Base-by-base conservation (phyloP, 2,888 invertebrate genomes). In the Nomada goodeniana region DNA sequence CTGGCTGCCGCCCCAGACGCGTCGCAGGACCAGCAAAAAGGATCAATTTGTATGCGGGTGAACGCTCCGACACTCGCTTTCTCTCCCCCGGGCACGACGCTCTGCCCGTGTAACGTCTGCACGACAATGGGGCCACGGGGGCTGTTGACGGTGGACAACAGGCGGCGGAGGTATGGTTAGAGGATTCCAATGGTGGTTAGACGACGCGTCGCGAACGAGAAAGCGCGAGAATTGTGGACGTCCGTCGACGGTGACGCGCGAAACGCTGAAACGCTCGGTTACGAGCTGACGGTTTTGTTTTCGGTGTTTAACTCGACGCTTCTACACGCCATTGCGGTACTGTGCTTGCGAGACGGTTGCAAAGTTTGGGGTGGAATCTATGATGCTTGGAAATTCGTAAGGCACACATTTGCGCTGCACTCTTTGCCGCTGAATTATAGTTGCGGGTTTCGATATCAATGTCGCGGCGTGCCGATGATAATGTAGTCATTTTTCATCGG, bases 11-110 rank as follows among this genome's bases (percentile, higher is more conserved):
- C 67, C 79, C 61, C 63, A 52, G 67, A 84, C 80, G 86, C 86
- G 76, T 76, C 71, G 68, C 81, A 76, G 72, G 76, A 64, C 64
- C 74, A 63, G 85, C 87, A 88, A 88, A 88, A 88, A 88, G 85
- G 85, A 88, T 87, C 89, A 88, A 88, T 88, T 88, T 88, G 88
- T 88, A 88, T 88, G 88, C 89, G 89, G 89, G 87, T 83, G 89
- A 88, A 88, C 80, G 85, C 82, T 77, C 76, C 76, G 72, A 82
- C 74, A 76, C 77, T 85, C 84, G 77, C 64, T 78, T 84, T 80
- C 86, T 79, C 57, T 80, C 74, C 61, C 61, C 69, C 65, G 26
- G 23, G 52, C 82, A 71, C 55, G 53, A 69, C 61, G 69, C 63
- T 36, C 42, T 50, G 64, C 29, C 44, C 72, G 77, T 87, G 87